Conservation (phyloP, 2,888 invertebrate species). For the Microplitis deprimator region DNA sequence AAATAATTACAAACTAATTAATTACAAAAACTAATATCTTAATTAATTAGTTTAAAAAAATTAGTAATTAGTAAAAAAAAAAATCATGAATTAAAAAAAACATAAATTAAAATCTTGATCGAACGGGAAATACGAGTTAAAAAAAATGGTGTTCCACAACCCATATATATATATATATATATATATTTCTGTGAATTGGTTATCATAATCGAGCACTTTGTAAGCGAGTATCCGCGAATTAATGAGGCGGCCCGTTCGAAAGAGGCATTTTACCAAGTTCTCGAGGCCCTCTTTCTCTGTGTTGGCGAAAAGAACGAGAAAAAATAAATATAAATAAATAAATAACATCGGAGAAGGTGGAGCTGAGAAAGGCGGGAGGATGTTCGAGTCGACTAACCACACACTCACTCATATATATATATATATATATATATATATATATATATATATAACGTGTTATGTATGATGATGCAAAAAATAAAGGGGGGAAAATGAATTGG, state of each 20-base stretch:
- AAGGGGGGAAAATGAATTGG: not conserved
- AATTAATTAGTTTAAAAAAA: not conserved
- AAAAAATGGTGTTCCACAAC: not conserved
- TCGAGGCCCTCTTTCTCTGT: not conserved
- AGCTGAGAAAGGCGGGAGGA: conserved; percentile 7
- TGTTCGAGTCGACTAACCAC: not conserved
- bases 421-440: not conserved
- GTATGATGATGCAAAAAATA: not conserved
- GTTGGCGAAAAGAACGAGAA: conserved; percentile 11
- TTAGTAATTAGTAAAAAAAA: conserved; percentile 3
- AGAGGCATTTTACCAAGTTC: conserved; percentile 38
- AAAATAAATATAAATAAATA: not conserved
- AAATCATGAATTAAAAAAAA: not conserved
- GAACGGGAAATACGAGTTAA: not conserved
- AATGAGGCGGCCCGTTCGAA: conserved; percentile 44
- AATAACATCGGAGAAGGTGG: not conserved
- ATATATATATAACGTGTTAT: not conserved
- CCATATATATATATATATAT: not conserved
- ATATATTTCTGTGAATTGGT: conserved; percentile 45
- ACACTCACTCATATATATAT: not conserved
- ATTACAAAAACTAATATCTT: not conserved
- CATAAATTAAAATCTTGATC: not conserved
- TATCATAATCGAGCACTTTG: conserved; percentile 53
- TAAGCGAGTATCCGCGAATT: conserved; percentile 49
- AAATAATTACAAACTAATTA: not conserved